Base-by-base conservation (phyloP, 2,888 invertebrate species). In the Caenorhabditis drosophilae region DNA sequence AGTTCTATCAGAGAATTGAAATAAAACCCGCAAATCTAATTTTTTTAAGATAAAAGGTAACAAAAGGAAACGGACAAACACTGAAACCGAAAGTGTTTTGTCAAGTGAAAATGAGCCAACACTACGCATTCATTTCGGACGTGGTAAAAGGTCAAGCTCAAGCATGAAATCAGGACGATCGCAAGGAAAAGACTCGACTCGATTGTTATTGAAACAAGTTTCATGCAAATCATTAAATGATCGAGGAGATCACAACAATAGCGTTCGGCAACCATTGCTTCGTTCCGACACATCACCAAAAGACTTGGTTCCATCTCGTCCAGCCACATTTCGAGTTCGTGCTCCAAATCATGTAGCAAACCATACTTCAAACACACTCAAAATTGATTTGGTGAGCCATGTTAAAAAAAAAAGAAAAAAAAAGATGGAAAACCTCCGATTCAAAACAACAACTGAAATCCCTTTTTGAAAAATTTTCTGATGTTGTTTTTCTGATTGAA, bases 121-220 rank as follows among this genome's bases (percentile, higher is more conserved):
- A 12, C 56, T 81, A 40, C 64, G 81, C 41, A 74, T 81, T 45
- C 81, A 81, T 56, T 79, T 79, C 51, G 81, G 81, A 7, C 62
- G 68, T 45, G 62, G 69, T 31, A 64, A 60, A 20, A 51, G 54
- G 41, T 50, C 56, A 18, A 58, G 58, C 38, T 58, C 67, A 18
- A 57, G 67, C 34, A 67, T 62, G 35, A 41, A 50, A 18, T 38
- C 55, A 23, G 41, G 54, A 12, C 27, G 49, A 36, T 41, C 54
- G 7, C n/a, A n/a, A n/a, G n/a, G n/a, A n/a, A 58, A 51, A 36
- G 69, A 70, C 36, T 61, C 70, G 2, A 68, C 71, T 7, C 50
- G 63, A 48, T 53, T 77, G 31, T 55, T 75, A 9, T 59, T 72
- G 23, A 75, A 75, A 46, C 77, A 77, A 69, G 61, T 66, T 0